These are phyloP conservation scores for Horisme vitalbata DNA, from an alignment of 2,888 invertebrate genomes.

Conservation along the genomic window DNA sequence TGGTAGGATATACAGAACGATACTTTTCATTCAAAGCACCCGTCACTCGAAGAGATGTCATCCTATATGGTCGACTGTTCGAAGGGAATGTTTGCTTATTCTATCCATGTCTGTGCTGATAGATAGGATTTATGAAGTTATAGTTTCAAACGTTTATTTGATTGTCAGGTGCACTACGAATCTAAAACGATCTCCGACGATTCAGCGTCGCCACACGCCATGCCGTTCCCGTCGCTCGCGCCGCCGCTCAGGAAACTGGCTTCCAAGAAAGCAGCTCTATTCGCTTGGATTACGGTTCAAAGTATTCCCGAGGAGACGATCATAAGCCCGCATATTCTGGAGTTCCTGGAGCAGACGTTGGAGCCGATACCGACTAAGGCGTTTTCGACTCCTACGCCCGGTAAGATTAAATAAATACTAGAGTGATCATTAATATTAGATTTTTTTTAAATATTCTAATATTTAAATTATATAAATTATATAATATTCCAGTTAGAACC, in stretches of 20 bases:
- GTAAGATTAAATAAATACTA: no score
- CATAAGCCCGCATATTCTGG: slow-evolving; percentile 97
- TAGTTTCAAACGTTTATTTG: not conserved
- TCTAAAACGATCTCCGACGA: slow-evolving; percentile 88
- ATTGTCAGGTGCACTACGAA: slow-evolving; percentile 88
- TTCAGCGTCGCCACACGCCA: slow-evolving; percentile 64
- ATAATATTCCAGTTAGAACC: no score
- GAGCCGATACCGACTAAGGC: slow-evolving; percentile 94
- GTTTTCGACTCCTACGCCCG: slow-evolving; percentile 66
- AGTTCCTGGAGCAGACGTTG: slow-evolving; percentile 97
- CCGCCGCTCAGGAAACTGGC: slow-evolving; percentile 79
- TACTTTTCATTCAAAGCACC: no score
- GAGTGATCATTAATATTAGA: no score
- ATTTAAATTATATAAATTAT: no score
- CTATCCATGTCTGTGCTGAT: no score
- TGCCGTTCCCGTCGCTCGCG: slow-evolving; percentile 19
- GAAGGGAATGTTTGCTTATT: no score
- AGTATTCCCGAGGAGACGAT: slow-evolving; percentile 99
- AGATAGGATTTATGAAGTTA: not conserved
- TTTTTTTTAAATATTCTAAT: no score
- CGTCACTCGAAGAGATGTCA: no score
- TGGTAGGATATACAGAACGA: no score
- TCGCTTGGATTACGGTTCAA: slow-evolving; percentile 98
- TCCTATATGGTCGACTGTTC: no score
- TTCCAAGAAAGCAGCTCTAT: slow-evolving; percentile 93